phyloP scores from a whole-genome alignment of 35 echinoderm and acorn worm species.

The Ophioderma brevispina region DNA sequence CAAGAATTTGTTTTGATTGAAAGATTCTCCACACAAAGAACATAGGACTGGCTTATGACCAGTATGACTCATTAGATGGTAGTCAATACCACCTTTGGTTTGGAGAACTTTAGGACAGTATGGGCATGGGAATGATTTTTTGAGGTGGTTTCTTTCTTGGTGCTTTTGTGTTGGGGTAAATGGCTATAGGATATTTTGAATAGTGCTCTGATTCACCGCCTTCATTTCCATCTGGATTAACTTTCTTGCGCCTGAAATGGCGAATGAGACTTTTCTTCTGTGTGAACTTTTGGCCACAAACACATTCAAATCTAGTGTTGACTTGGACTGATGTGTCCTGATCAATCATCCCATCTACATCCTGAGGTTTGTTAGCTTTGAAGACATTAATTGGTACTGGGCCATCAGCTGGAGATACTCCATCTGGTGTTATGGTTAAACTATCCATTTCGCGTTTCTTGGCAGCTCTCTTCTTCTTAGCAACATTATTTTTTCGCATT shows the following conservation, averaged over 20 bases:
- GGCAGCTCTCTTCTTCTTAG: neutral
- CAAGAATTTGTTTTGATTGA: neutral
- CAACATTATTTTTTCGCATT: neutral
- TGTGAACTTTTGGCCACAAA: neutral
- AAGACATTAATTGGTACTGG: neutral
- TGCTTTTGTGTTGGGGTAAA: slow-evolving; percentile 10
- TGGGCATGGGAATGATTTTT: neutral
- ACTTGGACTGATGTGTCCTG: neutral
- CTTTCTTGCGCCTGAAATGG: neutral
- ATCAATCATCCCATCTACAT: neutral
- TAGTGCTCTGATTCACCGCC: neutral
- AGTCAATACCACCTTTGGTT: neutral
- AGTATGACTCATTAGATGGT: neutral
- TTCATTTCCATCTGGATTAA: neutral
- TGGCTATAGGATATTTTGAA: neutral
- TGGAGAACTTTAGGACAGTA: neutral
- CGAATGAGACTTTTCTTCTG: slow-evolving; percentile 1
- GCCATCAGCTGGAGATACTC: neutral
- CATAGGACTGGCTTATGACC: neutral
- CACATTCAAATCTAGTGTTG: neutral
- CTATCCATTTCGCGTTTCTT: neutral
- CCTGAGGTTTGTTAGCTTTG: neutral
- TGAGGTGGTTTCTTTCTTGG: neutral
- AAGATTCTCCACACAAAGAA: neutral
- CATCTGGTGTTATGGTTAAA: neutral